Evolutionary conservation across 2,888 invertebrate species (phyloP), one percentile per base, ranked within the genome.

Genomic region (Pharmacophagus antenor): DNA sequence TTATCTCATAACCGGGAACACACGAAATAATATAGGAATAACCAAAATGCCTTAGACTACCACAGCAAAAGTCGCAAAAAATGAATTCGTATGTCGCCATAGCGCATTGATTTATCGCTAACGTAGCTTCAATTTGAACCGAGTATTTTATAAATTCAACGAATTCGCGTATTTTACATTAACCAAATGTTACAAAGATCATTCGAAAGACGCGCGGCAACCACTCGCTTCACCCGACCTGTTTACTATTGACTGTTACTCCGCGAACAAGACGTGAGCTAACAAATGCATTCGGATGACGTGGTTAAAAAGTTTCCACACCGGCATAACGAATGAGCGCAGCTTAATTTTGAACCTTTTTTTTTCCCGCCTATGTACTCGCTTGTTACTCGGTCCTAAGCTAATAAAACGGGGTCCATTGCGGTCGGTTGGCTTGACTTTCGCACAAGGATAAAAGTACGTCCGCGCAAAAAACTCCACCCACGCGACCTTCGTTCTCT

Each of bases 341-440:
- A 54, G 44, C 54, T 48, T 54, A 49, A 59, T 59, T 59, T 31
- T 59, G 44, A 58, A 59, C 48, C 54, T 48, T 54, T 54, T 59
- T n/a, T n/a, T n/a, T n/a, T n/a, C n/a, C 48, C 22, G 48, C 21
- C 48, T 53, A 49, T 49, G 48, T 48, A 48, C 47, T 48, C 18
- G 46, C 20, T 37, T 47, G 58, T 53, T 48, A 54, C 59, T 27
- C 21, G 54, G 44, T 54, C 54, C 54, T 53, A 49, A 59, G 54
- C 54, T 59, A 59, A 59, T 59, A 59, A 54, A 59, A 41, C 27
- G 42, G 49, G 59, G 54, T 42, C 27, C 59, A 59, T 54, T 59
- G 59, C 59, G 59, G 54, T 48, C 48, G 58, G 58, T 27, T 49
- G 59, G 42, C 48, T 27, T 49, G 52, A 47, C 58, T 47, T 58